These are phyloP conservation scores for Acanthococcus lagerstroemiae DNA, from an alignment of 2,888 invertebrate species.

Conservation along the genomic window DNA sequence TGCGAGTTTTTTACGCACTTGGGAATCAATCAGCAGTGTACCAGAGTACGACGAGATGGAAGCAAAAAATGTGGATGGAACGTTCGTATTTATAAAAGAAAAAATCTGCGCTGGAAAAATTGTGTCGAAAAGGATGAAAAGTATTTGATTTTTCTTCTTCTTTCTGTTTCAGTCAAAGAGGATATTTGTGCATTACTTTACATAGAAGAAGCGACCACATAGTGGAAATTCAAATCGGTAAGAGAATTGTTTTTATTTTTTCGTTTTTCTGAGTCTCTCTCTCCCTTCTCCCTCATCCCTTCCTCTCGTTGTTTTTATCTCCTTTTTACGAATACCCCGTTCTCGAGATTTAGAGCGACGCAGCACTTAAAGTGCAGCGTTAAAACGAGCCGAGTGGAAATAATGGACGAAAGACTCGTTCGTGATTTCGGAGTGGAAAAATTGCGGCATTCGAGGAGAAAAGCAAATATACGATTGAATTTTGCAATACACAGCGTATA, in stretches of 20 bases:
- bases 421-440: too few species aligned
- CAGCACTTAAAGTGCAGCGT: too few species aligned
- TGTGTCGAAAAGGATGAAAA: not conserved
- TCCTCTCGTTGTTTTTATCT: too few species aligned
- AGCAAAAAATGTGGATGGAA: not conserved
- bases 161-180: slow-evolving; percentile 53
- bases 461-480: too few species aligned
- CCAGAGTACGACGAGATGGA: not conserved
- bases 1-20: too few species aligned
- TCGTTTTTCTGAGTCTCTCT: not conserved
- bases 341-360: too few species aligned
- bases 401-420: too few species aligned
- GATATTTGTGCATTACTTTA: slow-evolving; percentile 80
- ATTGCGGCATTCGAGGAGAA: too few species aligned
- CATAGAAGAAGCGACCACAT: slow-evolving; percentile 77
- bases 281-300: too few species aligned
- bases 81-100: not conserved
- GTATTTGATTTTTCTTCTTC: not conserved
- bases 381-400: too few species aligned
- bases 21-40: not conserved
- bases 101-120: too few species aligned
- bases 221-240: slow-evolving; percentile 72
- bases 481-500: too few species aligned
- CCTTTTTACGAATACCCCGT: not conserved
- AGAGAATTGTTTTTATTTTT: slow-evolving; percentile 28